Evolutionary conservation across 53 echinoderm and acorn worm genomes (phyloP).

Genomic region (Temnopleurus reevesii): DNA sequence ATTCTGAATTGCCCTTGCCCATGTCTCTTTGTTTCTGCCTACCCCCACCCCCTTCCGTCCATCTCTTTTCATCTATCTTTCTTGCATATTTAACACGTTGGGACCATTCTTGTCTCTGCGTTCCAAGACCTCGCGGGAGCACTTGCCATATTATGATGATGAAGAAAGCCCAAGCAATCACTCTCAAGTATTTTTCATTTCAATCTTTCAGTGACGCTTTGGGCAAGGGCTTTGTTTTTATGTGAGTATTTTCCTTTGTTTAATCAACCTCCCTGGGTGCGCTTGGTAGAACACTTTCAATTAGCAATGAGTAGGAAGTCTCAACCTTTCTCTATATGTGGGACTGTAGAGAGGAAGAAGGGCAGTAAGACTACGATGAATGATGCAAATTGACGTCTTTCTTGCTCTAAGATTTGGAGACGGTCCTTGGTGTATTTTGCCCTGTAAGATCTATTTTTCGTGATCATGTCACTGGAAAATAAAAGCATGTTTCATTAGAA

Average conservation of each 20-base stretch:
- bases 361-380: too few species aligned
- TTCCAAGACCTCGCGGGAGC: not conserved
- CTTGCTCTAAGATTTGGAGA: too few species aligned
- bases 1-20: not conserved
- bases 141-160: conserved; percentile 26
- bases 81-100: not conserved
- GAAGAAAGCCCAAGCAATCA: conserved; percentile 23
- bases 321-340: too few species aligned
- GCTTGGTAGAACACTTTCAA: conserved; percentile 9
- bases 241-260: conserved; percentile 41
- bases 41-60: not conserved
- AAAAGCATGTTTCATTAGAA: not conserved
- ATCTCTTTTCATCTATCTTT: not conserved
- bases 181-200: conserved; percentile 12
- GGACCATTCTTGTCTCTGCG: not conserved
- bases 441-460: too few species aligned
- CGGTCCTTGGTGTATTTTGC: too few species aligned
- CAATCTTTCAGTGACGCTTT: conserved; percentile 5
- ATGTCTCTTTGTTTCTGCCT: not conserved
- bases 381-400: too few species aligned
- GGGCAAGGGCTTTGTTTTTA: conserved; percentile 18
- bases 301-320: not conserved
- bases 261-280: conserved; percentile 7
- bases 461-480: not conserved
- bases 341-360: too few species aligned